Evolutionary conservation across 2,797 vertebrate genomes (phyloP), one percentile per base, ranked within the genome.

Genomic region (Sphaeramia orbicularis): DNA sequence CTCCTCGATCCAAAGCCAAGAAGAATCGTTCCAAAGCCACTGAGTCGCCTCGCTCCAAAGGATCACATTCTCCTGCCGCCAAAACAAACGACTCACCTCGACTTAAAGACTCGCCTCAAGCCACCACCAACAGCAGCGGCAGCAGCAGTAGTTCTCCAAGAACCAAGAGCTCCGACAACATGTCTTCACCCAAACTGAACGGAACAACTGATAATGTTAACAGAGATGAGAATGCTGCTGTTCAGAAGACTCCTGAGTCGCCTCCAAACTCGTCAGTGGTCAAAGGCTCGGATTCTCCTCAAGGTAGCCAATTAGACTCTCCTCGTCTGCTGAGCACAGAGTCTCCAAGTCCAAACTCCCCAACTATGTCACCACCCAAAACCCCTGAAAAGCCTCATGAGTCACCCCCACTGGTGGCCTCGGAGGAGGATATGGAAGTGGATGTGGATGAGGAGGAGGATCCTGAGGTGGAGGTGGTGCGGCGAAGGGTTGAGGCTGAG

Each of bases 401-500:
- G 14, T 77, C 84, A 0, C 67, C 91, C 27, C 45, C 86, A 32
- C 7, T 79, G 32, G 88, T 86, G 62, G 86, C 70, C 61, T 15
- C 61, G 0, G 76, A 80, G 47, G 90, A 93, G 11, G 93, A 92
- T 0, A 37, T 19, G 38, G 94, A 95, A 62, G 94, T 93, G 9
- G 92, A 92, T 0, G 36, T 14, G 41, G 94, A 95, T 10, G 4
- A 3, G 65, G 87, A 70, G 65, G 12, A 49, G 0, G 75, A 81
- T 49, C 90, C 92, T 12, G 93, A 94, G 61, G 94, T 93, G 9
- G 91, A 94, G 61, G 94, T 93, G 9, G 91, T 93, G 36, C 87
- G 87, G 73, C 90, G 92, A 81, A 93, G 96, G 16, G 94, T 92
- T 0, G 95, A 97, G 81, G 96, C 96, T 0, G 96, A 96, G 91